phyloP scores from a whole-genome alignment of 2,797 vertebrate species.

The Periparus ater region DNA sequence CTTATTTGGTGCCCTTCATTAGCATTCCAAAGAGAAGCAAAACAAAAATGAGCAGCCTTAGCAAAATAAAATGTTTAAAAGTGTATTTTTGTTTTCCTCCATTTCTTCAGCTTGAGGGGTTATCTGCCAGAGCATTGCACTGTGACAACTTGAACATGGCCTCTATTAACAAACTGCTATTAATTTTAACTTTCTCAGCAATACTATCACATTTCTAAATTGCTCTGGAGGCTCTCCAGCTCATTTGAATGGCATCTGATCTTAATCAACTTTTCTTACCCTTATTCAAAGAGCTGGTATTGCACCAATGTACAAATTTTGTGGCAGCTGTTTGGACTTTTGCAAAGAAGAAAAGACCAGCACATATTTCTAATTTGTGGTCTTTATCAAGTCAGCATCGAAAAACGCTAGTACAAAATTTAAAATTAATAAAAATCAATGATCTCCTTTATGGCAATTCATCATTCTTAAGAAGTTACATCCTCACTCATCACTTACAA shows the following conservation, averaged over 20 bases:
- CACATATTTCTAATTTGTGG: neutral
- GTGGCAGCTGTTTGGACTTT: neutral
- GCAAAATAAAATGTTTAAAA: neutral
- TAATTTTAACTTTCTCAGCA: neutral
- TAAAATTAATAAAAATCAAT: neutral
- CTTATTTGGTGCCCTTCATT: neutral
- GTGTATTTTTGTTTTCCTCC: fast-evolving
- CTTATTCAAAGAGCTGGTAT: neutral
- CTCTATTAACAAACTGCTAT: neutral
- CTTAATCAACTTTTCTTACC: neutral
- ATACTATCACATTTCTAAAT: neutral
- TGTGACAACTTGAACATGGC: neutral
- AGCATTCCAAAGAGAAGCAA: neutral
- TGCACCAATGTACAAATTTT: neutral
- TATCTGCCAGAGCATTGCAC: neutral
- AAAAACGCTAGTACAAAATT: neutral
- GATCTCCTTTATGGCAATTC: neutral
- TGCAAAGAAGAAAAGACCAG: neutral
- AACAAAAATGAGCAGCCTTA: neutral
- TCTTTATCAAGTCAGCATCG: neutral
- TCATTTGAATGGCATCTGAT: neutral
- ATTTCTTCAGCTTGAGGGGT: neutral
- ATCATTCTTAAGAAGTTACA: neutral
- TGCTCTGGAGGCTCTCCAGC: neutral
- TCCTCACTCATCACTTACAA: neutral